A percentile compares a stretch with the other conserved stretches of the same genome.
These are phyloP conservation scores for Drosophila lacertosa DNA, from an alignment of 1,140 invertebrate genomes.

Conservation along the genomic window DNA sequence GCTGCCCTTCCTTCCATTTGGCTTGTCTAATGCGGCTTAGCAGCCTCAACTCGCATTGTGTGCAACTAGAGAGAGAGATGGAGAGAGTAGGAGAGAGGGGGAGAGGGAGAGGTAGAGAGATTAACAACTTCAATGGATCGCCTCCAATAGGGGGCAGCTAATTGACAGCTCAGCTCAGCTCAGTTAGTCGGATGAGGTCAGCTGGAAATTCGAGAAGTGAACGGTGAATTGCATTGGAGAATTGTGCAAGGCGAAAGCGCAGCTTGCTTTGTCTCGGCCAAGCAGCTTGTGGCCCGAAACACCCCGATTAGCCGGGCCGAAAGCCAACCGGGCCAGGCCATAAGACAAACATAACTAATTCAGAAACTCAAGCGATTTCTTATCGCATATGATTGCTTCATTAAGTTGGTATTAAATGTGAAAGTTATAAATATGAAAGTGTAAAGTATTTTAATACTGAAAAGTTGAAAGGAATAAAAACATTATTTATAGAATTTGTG, in stretches of 20 bases:
- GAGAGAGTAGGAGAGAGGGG: not conserved
- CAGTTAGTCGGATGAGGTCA: conserved; percentile 39
- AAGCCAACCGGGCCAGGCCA: too few relatives aligned
- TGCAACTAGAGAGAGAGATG: conserved; percentile 9
- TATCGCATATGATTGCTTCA: too few relatives aligned
- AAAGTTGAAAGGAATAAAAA: too few relatives aligned
- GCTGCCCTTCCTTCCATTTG: conserved; percentile 40
- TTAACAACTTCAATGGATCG: conserved; percentile 42
- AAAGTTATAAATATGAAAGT: too few relatives aligned
- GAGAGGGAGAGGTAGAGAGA: conserved; percentile 3
- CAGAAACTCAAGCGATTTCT: too few relatives aligned
- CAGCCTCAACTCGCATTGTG: conserved; percentile 20
- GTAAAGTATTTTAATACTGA: too few relatives aligned
- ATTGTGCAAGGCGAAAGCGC: conserved; percentile 4
- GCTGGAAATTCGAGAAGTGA: conserved; percentile 23
- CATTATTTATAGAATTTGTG: too few relatives aligned
- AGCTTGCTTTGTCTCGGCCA: not conserved
- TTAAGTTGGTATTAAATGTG: too few relatives aligned
- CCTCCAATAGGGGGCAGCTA: conserved; percentile 25
- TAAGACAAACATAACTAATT: too few relatives aligned
- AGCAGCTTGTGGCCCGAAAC: too few relatives aligned
- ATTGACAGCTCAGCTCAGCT: conserved; percentile 43
- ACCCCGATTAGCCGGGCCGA: too few relatives aligned
- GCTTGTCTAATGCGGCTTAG: conserved; percentile 43
- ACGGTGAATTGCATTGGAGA: not conserved